Base-by-base conservation (phyloP, 2,113 vertebrate genomes). In the Neolamprologus sp. region DNA sequence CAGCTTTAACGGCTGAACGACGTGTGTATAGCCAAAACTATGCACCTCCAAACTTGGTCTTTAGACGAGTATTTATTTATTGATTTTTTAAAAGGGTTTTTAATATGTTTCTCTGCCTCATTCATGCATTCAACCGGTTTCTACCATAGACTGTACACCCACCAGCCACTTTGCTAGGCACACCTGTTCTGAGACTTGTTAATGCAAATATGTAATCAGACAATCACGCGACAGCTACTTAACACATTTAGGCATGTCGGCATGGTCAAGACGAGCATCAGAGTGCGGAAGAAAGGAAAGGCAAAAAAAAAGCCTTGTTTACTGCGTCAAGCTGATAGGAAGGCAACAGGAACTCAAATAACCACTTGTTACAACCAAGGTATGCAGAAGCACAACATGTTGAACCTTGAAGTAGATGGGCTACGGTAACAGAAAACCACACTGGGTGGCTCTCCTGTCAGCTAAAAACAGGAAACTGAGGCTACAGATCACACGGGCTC, bases 311-410 rank as follows among this genome's bases (percentile, higher is more conserved):
- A 23, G 21, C 37, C 14, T 45, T 47, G 21, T 73, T 73, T 45
- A 47, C 40, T 47, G 21, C 40, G 4, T 73, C 13, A 26, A 73
- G 37, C 13, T 73, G 68, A 73, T 73, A 45, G 21, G 40, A 75
- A 75, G 68, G 21, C 68, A 75, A 75, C 68, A 75, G 68, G 40
- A 47, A 75, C 40, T 47, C 40, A 75, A 75, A 75, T 75, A 75
- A 75, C 68, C 68, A 75, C 68, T 75, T 75, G 68, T 11, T 75
- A 75, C 68, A 75, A 75, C 68, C 68, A 75, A 75, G 21, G 40
- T 47, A 75, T 26, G 14, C 68, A 75, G 40, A 47, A 47, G 21
- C 23, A 28, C 40, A 75, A 28, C 6, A 47, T 6, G 10, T 75
- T 0, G 1, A 75, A 45, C 40, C 40, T 75, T 47, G 68, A 75